Conservation (phyloP, 2,113 vertebrate genomes). For the Clarias gariepinus region DNA sequence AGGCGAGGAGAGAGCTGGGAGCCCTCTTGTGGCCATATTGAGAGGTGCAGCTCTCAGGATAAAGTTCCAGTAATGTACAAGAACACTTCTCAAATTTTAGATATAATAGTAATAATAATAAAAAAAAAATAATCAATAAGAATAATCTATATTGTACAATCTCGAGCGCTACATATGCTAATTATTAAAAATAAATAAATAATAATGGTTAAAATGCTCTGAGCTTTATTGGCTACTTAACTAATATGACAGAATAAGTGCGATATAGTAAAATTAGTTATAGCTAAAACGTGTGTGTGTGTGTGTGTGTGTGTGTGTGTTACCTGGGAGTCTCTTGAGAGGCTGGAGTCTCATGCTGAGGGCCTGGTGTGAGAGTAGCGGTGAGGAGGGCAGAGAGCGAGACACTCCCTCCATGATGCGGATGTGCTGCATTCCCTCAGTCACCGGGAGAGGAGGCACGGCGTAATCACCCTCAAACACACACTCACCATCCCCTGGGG, state of each 20-base stretch:
- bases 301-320: slow-evolving; percentile 15
- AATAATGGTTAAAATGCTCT: too few relatives aligned
- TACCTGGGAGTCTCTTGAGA: slow-evolving; percentile 88
- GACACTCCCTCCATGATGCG: slow-evolving; percentile 93
- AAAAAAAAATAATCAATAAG: too few relatives aligned
- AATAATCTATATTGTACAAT: too few relatives aligned
- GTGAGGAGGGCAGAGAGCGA: slow-evolving; percentile 89
- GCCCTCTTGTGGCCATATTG: slow-evolving; percentile 39
- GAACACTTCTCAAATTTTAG: background rate
- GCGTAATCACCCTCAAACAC: slow-evolving; percentile 87
- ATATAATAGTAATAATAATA: too few relatives aligned
- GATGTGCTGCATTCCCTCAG: slow-evolving; percentile 92
- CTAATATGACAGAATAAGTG: background rate
- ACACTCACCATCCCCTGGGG: slow-evolving; percentile 84
- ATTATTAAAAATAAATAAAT: too few relatives aligned
- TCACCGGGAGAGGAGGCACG: slow-evolving; percentile 80
- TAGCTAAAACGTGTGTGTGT: background rate
- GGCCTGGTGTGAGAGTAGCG: slow-evolving; percentile 90
- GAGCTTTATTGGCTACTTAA: too few relatives aligned
- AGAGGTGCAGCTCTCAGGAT: slow-evolving; percentile 16
- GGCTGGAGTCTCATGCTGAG: slow-evolving; percentile 89
- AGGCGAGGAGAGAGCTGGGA: slow-evolving; percentile 2
- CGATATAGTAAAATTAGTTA: background rate
- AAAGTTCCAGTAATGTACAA: background rate
- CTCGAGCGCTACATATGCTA: too few relatives aligned